Evolutionary conservation across 1,140 invertebrate genomes (phyloP), one percentile per base, ranked within the genome.

Genomic region (Harpegnathos saltator): DNA sequence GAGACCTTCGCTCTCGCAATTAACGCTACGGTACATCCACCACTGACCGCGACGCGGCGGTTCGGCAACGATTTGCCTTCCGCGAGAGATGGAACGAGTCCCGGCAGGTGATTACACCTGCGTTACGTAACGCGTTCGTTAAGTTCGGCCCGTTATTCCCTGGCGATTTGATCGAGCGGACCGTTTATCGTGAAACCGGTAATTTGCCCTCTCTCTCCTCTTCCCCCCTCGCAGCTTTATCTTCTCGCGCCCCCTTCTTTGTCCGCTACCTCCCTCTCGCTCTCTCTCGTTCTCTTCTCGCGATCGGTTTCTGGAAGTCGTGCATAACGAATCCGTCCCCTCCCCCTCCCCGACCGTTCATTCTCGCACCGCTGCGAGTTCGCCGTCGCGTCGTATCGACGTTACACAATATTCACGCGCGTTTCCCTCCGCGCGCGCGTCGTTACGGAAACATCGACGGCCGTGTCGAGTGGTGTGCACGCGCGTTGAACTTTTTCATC

Each of bases 41-140:
- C 72, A 62, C 59, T 52, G 72, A 48, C 52, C 48, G 86, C 62
- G 72, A 26, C 73, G 72, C 29, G 38, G 29, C 19, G 29, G 81
- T 87, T 84, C 82, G 82, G 77, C 77, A 61, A 56, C 63, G 77
- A 77, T 82, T 80, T 54, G 44, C 65, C 72, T 87, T 77, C 71
- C 74, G 73, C 63, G 68, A 81, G 75, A 68, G 78, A 65, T 81
- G 74, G 44, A 89, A 69, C 77, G 77, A 84, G 61, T 84, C 82
- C 26, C 22, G 65, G 38, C 87, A 87, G 84, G 73, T 90, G 89
- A 90, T 91, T 90, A 88, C 83, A 86, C 86, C 81, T 89, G 89
- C 69, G 66, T 89, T 89, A 89, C 84, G 61, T 90, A 91, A 89
- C 82, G 71, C 82, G 80, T 84, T 87, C 85, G 85, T 86, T 84